A percentile compares a stretch with the other conserved stretches of the same genome.
These are phyloP conservation scores for Idaea aversata DNA, from an alignment of 2,888 invertebrate species.

Conservation along the genomic window DNA sequence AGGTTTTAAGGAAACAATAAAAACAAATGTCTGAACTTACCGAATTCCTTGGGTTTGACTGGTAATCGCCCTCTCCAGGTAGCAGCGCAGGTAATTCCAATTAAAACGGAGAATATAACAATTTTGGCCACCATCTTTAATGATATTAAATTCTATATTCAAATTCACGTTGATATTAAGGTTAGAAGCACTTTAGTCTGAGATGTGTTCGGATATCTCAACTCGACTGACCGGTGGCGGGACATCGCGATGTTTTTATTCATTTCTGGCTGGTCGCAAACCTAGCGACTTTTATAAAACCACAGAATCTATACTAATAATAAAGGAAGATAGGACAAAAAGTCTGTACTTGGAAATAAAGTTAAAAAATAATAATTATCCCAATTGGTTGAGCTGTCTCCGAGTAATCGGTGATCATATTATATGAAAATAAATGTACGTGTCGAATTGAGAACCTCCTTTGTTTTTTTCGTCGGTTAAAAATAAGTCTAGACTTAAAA, in stretches of 20 bases:
- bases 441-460: too few species aligned
- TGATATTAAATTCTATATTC: not conserved
- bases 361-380: too few species aligned
- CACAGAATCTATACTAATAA: not conserved
- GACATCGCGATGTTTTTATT: constrained; percentile 60
- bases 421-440: too few species aligned
- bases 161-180: not conserved
- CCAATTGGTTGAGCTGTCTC: too few species aligned
- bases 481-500: too few species aligned
- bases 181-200: constrained; percentile 5
- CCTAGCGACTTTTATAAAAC: constrained; percentile 32
- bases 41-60: constrained; percentile 51
- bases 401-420: too few species aligned
- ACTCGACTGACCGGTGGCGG: constrained; percentile 48
- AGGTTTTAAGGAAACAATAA: not conserved
- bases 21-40: constrained; percentile 40
- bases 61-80: constrained; percentile 46
- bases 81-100: constrained; percentile 53
- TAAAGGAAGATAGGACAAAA: too few species aligned
- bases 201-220: constrained; percentile 27
- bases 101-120: constrained; percentile 45
- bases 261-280: constrained; percentile 40
- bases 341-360: too few species aligned
- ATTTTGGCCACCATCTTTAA: constrained; percentile 57
- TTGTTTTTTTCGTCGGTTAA: too few species aligned